Conservation (phyloP, 37 sponge, comb jelly and placozoan species). For the Dysidea cf. avara region DNA sequence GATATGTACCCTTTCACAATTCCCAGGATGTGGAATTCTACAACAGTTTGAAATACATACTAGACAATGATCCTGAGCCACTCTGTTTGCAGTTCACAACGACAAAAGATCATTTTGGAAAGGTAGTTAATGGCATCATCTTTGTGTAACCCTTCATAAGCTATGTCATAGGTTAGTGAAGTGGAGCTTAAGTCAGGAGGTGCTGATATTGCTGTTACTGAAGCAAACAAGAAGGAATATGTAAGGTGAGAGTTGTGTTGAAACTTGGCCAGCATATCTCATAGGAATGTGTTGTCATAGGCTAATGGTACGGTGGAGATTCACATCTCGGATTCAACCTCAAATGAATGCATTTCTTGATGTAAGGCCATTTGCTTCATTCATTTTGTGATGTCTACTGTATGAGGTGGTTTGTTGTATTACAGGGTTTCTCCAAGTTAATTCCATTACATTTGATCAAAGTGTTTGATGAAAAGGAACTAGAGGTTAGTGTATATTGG, state of each 20-base stretch:
- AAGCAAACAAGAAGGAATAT: slow-evolving; percentile 90
- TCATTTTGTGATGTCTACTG: neutral
- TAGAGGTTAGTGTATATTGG: slow-evolving; percentile 61
- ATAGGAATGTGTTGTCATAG: slow-evolving; percentile 27
- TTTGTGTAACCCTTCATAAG: too few relatives aligned
- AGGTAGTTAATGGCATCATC: slow-evolving; percentile 39
- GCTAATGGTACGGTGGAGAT: slow-evolving; percentile 88
- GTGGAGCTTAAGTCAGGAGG: slow-evolving; percentile 80
- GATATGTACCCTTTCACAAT: too few relatives aligned
- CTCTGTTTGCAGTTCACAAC: slow-evolving; percentile 81
- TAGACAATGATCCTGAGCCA: slow-evolving; percentile 96
- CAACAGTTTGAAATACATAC: slow-evolving; percentile 88
- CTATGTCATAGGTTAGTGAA: slow-evolving; percentile 55
- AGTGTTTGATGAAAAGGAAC: slow-evolving; percentile 93
- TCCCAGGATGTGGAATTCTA: slow-evolving; percentile 83
- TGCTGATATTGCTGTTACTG: slow-evolving; percentile 79
- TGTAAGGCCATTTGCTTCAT: slow-evolving; percentile 24
- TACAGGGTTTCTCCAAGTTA: slow-evolving; percentile 85
- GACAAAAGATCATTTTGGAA: slow-evolving; percentile 77
- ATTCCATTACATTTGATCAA: slow-evolving; percentile 70
- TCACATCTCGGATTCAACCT: slow-evolving; percentile 71
- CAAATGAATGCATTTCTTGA: slow-evolving; percentile 90
- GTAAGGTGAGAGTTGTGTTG: slow-evolving; percentile 66
- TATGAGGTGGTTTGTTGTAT: neutral
- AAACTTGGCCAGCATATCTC: neutral